Percentiles rank a stretch among this genome's conserved stretches.
phyloP scores from a whole-genome alignment of 2,888 invertebrate genomes.

The Hemistola chrysoprasaria region DNA sequence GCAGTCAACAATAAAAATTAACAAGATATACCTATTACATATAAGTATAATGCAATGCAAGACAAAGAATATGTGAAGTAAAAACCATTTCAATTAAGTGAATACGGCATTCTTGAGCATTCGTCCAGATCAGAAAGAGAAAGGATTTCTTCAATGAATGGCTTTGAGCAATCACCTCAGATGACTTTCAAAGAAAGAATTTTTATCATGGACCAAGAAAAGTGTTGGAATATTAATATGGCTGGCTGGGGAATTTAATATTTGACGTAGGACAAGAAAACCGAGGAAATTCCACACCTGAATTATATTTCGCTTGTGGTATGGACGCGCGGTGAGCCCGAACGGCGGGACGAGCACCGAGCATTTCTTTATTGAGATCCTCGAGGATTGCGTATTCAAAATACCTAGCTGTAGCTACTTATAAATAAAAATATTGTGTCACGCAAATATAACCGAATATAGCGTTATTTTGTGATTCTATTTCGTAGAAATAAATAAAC shows the following conservation, averaged over 20 bases:
- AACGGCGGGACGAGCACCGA: slow-evolving; percentile 40
- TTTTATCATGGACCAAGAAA: slow-evolving; percentile 44
- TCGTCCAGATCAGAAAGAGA: slow-evolving; percentile 32
- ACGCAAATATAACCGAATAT: slow-evolving; percentile 24
- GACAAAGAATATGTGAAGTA: slow-evolving; percentile 25
- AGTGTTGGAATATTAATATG: slow-evolving; percentile 66
- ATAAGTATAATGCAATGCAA: slow-evolving; percentile 29
- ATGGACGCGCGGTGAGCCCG: slow-evolving; percentile 48
- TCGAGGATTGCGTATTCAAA: slow-evolving; percentile 20
- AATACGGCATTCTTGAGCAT: slow-evolving; percentile 27
- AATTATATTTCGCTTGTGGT: slow-evolving; percentile 58
- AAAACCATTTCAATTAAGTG: slow-evolving; percentile 32
- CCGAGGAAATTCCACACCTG: slow-evolving; percentile 48
- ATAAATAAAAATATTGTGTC: slow-evolving; percentile 25
- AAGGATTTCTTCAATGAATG: slow-evolving; percentile 38
- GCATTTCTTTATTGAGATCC: slow-evolving; percentile 53
- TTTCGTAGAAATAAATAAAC: slow-evolving; percentile 14
- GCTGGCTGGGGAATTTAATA: slow-evolving; percentile 63
- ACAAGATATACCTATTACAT: slow-evolving; percentile 15
- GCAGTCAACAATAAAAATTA: no score
- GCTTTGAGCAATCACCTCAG: slow-evolving; percentile 64
- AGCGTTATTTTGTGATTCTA: slow-evolving; percentile 21
- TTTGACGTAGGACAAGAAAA: slow-evolving; percentile 58
- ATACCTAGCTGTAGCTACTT: slow-evolving; percentile 9
- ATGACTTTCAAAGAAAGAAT: slow-evolving; percentile 53